Percentiles rank a stretch among this genome's conserved stretches.
phyloP scores from a whole-genome alignment of 2,888 invertebrate genomes.

The Drosophila parthenogenetica region DNA sequence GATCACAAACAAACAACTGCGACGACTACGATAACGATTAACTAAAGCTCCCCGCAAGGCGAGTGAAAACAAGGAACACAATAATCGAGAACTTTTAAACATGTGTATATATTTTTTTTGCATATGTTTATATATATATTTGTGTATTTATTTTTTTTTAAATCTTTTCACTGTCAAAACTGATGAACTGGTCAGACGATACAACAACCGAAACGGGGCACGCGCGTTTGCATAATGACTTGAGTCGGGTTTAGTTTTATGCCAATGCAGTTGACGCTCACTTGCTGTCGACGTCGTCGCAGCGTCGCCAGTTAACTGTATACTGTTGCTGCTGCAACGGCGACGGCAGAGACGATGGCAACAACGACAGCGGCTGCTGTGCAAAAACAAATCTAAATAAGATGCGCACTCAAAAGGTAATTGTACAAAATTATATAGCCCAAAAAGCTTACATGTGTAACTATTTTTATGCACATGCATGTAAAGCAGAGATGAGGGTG shows the following conservation, averaged over 20 bases:
- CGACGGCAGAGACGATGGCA: background rate
- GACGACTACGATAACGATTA: conserved; percentile 8
- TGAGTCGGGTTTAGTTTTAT: conserved; percentile 77
- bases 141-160: conserved; percentile 8
- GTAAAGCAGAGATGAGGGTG: background rate
- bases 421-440: background rate
- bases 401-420: conserved; percentile 26
- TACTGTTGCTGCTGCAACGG: conserved; percentile 13
- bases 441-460: background rate
- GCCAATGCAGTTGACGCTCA: conserved; percentile 63
- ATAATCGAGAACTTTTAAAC: conserved; percentile 16
- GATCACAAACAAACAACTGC: background rate
- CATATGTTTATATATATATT: background rate
- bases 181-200: conserved; percentile 56
- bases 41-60: conserved; percentile 8
- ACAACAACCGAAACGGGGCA: conserved; percentile 79
- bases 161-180: conserved; percentile 17
- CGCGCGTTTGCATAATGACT: conserved; percentile 81
- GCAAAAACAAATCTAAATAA: conserved; percentile 29
- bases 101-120: background rate
- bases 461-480: background rate
- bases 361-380: conserved; percentile 6
- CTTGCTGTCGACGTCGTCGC: conserved; percentile 18
- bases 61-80: conserved; percentile 14
- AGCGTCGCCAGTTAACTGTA: conserved; percentile 30